Conservation (phyloP, 1,140 invertebrate species). For the Thalassaphorura encarpata region DNA sequence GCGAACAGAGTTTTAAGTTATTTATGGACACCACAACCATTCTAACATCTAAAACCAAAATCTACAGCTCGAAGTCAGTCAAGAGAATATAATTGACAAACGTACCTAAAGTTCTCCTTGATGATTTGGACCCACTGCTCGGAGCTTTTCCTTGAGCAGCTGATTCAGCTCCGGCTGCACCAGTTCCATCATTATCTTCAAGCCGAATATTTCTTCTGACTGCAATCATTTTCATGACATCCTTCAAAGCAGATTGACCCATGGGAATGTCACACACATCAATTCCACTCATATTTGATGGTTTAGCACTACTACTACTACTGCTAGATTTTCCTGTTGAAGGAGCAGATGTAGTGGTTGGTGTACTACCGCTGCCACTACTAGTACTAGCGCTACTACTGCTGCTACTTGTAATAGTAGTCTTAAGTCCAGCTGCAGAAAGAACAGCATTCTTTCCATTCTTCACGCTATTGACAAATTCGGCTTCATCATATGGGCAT, state of each 20-base stretch:
- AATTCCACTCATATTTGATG: conserved; percentile 21
- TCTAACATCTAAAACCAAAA: too few relatives aligned
- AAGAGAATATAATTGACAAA: too few relatives aligned
- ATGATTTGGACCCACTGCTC: conserved; percentile 23
- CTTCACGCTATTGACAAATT: conserved; percentile 31
- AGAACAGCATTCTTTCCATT: conserved; percentile 33
- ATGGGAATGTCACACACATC: conserved; percentile 23
- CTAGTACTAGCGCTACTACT: not conserved
- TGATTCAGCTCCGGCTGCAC: conserved; percentile 1
- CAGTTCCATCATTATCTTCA: conserved; percentile 20
- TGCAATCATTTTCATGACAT: conserved; percentile 32
- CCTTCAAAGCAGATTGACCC: conserved; percentile 23
- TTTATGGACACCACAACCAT: too few relatives aligned
- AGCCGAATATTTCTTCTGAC: conserved; percentile 23
- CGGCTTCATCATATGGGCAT: conserved; percentile 24
- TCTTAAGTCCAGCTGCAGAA: conserved; percentile 22
- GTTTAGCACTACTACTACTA: conserved; percentile 1
- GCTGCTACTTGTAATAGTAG: too few relatives aligned
- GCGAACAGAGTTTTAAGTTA: too few relatives aligned
- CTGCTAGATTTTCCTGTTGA: not conserved
- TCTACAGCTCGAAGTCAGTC: too few relatives aligned
- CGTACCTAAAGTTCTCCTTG: conserved; percentile 20
- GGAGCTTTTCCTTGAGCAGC: not conserved
- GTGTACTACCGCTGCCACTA: too few relatives aligned
- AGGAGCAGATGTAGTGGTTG: too few relatives aligned